Evolutionary conservation across 2,888 invertebrate genomes (phyloP).

Genomic region (Mycalesis mineus): DNA sequence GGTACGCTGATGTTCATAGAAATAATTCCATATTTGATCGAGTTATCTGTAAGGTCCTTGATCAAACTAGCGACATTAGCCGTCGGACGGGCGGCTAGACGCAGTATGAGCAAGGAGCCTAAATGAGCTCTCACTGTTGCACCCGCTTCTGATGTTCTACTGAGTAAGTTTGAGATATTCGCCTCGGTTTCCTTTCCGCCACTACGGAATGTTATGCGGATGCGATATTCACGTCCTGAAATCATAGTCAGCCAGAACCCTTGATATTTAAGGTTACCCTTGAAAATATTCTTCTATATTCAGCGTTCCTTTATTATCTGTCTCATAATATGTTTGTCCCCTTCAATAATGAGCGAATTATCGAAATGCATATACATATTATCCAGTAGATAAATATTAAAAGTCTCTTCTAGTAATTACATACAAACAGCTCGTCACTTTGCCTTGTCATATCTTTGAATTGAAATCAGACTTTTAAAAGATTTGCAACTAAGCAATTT

Average conservation of each 20-base stretch:
- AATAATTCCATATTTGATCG: constrained; percentile 44
- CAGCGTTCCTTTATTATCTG: no score
- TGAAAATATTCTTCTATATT: no score
- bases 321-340: no score
- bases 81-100: constrained; percentile 52
- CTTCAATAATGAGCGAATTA: no score
- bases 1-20: constrained; percentile 56
- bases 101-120: constrained; percentile 55
- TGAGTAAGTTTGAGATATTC: constrained; percentile 35
- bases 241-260: background rate
- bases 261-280: no score
- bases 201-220: constrained; percentile 49
- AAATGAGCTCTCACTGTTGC: constrained; percentile 54
- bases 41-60: constrained; percentile 42
- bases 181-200: constrained; percentile 35
- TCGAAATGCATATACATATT: no score
- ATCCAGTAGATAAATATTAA: no score
- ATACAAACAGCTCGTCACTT: no score
- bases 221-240: constrained; percentile 42
- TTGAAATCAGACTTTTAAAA: no score
- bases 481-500: no score
- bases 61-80: constrained; percentile 45
- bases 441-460: no score
- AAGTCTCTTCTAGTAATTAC: no score
- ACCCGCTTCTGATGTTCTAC: constrained; percentile 38